Evolutionary conservation across 1,140 invertebrate species (phyloP), one percentile per base, ranked within the genome.

Genomic region (Luehdorfia chinensis): DNA sequence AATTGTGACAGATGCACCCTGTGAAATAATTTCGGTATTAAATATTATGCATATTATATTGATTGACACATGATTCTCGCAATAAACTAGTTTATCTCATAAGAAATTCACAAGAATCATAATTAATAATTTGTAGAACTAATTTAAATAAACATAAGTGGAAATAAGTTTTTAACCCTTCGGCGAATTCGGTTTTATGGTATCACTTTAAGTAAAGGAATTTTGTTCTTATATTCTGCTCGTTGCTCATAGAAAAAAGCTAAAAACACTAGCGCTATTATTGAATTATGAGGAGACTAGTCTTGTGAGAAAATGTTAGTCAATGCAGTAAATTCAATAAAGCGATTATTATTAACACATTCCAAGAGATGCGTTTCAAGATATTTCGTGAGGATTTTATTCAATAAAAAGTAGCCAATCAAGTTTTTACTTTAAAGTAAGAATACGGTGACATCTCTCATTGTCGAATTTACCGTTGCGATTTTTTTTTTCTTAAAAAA

Each of bases 401-500:
- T 62, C 18, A 36, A 59, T 48, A 60, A 78, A 83, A 83, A 73
- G 59, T 80, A 49, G 74, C 79, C 79, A 80, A 86, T 86, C 81
- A 86, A 84, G 69, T 86, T 83, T 81, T 71, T 75, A 79, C 78
- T 81, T 75, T 67, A 74, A 76, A 75, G 59, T 75, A 66, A 66
- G 59, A 71, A 59, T 68, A 59, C 68, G 32, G 50, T 72, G 77
- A 80, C 80, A 76, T 78, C 61, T 64, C 56, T 54, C 62, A 60
- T 78, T 72, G 71, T 75, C 37, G 51, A 66, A 65, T 66, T 70
- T 71, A 72, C 76, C 75, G 81, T 83, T 86, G 73, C 61, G 46
- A 47, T 45, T 31, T 30, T 51, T 52, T 69, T 74, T 75, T 75
- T 55, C 31, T 56, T 47, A 56, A 66, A 77, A 78, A 85, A 86